Evolutionary conservation across 2,888 invertebrate genomes (phyloP).

Genomic region (Luperina nickerlii): DNA sequence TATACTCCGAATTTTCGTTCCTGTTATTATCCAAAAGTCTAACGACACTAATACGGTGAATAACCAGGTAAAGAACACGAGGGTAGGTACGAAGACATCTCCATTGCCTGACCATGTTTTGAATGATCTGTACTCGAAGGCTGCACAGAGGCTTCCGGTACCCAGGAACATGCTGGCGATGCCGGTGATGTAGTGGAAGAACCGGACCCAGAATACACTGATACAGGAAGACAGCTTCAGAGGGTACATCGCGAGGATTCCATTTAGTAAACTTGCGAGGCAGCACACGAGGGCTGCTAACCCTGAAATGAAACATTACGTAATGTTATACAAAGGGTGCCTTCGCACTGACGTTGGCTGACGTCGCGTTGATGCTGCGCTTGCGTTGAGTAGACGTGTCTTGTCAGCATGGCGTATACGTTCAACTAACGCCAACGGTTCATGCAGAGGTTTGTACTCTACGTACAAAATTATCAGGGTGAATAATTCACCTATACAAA

Average conservation of each 20-base stretch:
- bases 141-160: slow-evolving; percentile 70
- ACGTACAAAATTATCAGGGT: neutral
- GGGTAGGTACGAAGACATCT: slow-evolving; percentile 44
- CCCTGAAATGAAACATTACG: slow-evolving; percentile 67
- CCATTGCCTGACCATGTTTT: slow-evolving; percentile 67
- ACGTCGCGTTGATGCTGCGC: neutral
- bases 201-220: slow-evolving; percentile 60
- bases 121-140: slow-evolving; percentile 69
- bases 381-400: neutral
- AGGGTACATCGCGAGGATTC: slow-evolving; percentile 65
- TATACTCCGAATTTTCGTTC: slow-evolving; percentile 50
- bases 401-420: neutral
- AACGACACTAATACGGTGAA: slow-evolving; percentile 70
- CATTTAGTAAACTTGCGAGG: slow-evolving; percentile 68
- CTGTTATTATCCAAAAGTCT: slow-evolving; percentile 69
- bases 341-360: neutral
- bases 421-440: neutral
- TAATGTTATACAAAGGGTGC: neutral
- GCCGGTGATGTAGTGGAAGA: slow-evolving; percentile 71
- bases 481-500: neutral
- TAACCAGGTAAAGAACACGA: slow-evolving; percentile 61
- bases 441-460: neutral
- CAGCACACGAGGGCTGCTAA: slow-evolving; percentile 69
- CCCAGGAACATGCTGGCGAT: slow-evolving; percentile 68
- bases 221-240: slow-evolving; percentile 59